Evolutionary conservation across 2,113 vertebrate species (phyloP).

Genomic region (Ptychochromis oligacanthus): DNA sequence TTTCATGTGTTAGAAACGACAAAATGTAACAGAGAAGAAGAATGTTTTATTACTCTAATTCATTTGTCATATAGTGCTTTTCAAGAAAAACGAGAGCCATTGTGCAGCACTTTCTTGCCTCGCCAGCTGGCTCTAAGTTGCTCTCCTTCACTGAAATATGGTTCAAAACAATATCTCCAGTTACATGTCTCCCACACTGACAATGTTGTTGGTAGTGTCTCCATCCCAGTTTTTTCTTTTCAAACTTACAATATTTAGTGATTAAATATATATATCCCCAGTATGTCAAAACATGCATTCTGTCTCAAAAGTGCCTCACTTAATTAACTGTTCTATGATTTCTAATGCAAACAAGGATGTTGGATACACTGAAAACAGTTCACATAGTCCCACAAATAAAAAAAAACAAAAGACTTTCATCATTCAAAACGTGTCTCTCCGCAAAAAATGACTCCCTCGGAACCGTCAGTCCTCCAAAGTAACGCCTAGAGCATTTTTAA

Average conservation of each 20-base stretch:
- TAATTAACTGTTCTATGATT: too few relatives aligned
- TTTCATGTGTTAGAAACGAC: not conserved
- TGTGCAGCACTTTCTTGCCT: not conserved
- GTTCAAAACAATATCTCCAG: not conserved
- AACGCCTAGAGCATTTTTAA: constrained; percentile 19
- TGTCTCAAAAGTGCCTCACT: not conserved
- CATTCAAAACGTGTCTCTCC: not conserved
- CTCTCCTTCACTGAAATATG: not conserved
- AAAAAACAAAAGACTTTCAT: not conserved
- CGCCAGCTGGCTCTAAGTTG: not conserved
- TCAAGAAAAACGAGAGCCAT: not conserved
- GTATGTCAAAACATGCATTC: not conserved
- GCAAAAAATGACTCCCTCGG: not conserved
- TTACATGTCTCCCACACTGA: not conserved
- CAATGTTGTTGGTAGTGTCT: not conserved
- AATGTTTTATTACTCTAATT: not conserved
- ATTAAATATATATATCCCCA: not conserved
- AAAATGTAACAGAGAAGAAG: not conserved
- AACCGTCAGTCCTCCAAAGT: constrained; percentile 9
- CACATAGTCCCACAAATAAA: not conserved
- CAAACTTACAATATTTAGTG: not conserved
- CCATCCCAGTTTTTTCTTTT: not conserved
- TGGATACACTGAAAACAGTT: not conserved
- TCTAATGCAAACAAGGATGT: not conserved
- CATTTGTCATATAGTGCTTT: not conserved